Conservation (phyloP, 2,888 invertebrate species). For the Lycia hirtaria region DNA sequence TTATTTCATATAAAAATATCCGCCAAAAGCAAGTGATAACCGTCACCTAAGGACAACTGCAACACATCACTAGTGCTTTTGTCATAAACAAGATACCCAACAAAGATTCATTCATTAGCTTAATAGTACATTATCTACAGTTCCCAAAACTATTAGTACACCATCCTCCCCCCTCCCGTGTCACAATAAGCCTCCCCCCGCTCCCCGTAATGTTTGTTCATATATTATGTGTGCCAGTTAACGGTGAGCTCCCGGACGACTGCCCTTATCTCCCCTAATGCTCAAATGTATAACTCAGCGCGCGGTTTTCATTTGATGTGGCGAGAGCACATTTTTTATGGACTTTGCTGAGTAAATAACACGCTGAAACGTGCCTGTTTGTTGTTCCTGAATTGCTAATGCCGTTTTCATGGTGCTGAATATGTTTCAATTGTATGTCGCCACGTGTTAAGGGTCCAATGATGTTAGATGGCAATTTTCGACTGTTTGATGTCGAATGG, state of each 20-base stretch:
- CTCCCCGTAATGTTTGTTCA: slow-evolving; percentile 12
- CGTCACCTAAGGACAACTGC: no score
- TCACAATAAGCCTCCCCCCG: slow-evolving; percentile 1
- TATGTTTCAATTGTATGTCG: slow-evolving; percentile 17
- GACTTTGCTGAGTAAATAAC: slow-evolving; percentile 23
- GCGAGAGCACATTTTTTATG: slow-evolving; percentile 33
- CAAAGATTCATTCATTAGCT: no score
- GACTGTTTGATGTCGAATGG: neutral
- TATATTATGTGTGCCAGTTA: slow-evolving; percentile 23
- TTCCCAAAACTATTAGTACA: neutral
- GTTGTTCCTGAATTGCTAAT: slow-evolving; percentile 18
- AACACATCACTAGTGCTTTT: no score
- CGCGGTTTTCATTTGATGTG: slow-evolving; percentile 37
- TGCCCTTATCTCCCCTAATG: slow-evolving; percentile 30
- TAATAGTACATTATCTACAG: neutral
- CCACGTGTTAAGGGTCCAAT: neutral
- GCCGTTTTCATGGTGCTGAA: slow-evolving; percentile 14
- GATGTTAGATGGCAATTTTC: neutral
- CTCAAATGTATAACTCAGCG: slow-evolving; percentile 20
- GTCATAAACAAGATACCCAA: no score
- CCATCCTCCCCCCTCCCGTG: neutral
- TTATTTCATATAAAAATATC: no score
- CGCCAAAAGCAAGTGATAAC: no score
- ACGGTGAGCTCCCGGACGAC: slow-evolving; percentile 16
- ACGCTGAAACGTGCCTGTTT: slow-evolving; percentile 13